These are phyloP conservation scores for Amiota minor DNA, from an alignment of 2,888 invertebrate species.

Conservation along the genomic window DNA sequence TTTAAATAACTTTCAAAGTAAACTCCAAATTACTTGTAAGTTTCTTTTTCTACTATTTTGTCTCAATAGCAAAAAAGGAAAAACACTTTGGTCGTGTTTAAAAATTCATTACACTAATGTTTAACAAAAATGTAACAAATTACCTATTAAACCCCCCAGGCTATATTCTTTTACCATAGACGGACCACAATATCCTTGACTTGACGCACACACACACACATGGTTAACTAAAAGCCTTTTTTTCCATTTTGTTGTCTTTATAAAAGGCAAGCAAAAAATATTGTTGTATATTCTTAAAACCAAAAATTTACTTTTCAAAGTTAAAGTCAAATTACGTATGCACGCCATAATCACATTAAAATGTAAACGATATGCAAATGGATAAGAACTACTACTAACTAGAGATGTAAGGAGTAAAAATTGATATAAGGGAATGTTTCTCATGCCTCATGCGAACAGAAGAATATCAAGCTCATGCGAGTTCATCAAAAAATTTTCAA, in stretches of 20 bases:
- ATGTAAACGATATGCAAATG: constrained; percentile 67
- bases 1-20: too few relatives aligned
- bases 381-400: constrained; percentile 55
- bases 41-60: background rate
- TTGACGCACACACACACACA: too few relatives aligned
- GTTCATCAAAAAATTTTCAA: constrained; percentile 62
- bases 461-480: constrained; percentile 4
- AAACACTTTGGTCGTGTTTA: constrained; percentile 46
- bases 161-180: background rate
- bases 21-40: constrained; percentile 8
- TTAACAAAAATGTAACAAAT: constrained; percentile 43
- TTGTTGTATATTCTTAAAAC: constrained; percentile 39
- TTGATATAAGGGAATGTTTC: background rate
- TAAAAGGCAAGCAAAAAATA: constrained; percentile 44
- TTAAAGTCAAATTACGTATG: constrained; percentile 57
- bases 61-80: constrained; percentile 13
- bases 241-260: background rate
- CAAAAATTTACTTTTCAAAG: constrained; percentile 54
- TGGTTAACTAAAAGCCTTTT: background rate
- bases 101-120: constrained; percentile 54
- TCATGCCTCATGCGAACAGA: background rate
- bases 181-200: constrained; percentile 21
- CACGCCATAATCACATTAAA: constrained; percentile 68
- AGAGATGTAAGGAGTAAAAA: constrained; percentile 24
- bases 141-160: constrained; percentile 38